phyloP scores from a whole-genome alignment of 2,113 vertebrate genomes.

The Tylochromis polylepis region DNA sequence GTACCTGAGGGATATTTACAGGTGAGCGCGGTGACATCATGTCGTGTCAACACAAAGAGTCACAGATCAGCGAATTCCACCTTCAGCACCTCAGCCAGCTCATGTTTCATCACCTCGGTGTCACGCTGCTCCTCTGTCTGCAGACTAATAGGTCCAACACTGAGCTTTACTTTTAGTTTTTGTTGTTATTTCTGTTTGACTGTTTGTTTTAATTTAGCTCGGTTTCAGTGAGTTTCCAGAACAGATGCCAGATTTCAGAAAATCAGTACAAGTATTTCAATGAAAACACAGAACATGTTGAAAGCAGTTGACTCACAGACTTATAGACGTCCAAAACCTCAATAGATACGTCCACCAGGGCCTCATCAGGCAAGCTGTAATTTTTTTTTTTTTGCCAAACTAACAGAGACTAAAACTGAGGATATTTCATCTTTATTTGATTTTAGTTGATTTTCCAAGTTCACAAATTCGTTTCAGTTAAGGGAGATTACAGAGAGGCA shows the following conservation, averaged over 20 bases:
- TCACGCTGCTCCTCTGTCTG: not conserved
- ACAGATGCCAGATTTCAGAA: not conserved
- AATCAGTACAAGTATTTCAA: not conserved
- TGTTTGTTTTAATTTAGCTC: not conserved
- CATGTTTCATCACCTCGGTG: not conserved
- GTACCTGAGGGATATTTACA: slow-evolving; percentile 46
- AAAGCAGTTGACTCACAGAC: not conserved
- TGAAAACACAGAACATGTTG: too few species aligned
- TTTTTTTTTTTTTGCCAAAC: not conserved
- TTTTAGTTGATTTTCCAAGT: not conserved
- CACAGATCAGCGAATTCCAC: not conserved
- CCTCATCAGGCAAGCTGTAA: not conserved
- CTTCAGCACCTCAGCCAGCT: not conserved
- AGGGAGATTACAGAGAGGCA: too few species aligned
- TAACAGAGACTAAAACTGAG: not conserved
- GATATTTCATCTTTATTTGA: not conserved
- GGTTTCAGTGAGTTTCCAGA: not conserved
- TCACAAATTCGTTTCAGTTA: too few species aligned
- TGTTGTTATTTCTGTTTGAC: not conserved
- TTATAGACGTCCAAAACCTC: not conserved
- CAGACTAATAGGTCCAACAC: not conserved
- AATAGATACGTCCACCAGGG: not conserved
- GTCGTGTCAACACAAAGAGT: not conserved
- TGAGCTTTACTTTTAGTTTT: not conserved
- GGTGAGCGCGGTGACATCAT: not conserved